Evolutionary conservation across 2,888 invertebrate species (phyloP), one percentile per base, ranked within the genome.

Genomic region (Pinctada fucata): DNA sequence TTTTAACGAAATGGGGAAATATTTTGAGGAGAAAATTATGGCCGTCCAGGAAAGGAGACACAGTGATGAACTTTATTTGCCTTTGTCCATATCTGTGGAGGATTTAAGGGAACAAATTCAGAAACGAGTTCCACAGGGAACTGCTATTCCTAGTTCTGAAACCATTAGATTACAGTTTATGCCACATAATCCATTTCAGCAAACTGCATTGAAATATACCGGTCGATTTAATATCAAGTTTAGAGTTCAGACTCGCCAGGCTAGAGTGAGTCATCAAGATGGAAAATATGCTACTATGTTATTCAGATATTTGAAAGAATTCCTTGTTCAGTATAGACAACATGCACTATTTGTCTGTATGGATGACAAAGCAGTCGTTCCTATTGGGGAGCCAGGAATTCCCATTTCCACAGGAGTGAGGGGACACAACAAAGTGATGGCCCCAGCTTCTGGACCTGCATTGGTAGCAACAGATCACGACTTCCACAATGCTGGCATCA

Each of bases 361-460:
- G n/a, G 82, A 82, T 65, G 82, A 82, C 68, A 82, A 82, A 64
- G 80, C 79, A 10, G 78, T 78, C 10, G 58, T 82, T 4, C 79
- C 79, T 2, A 76, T 80, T 47, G 75, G 80, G 3, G 78, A 82
- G 13, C 79, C 80, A 45, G 73, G 66, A 2, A 5, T 13, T 2
- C 80, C 51, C 2, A 68, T 82, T 8, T 66, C 72, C 2, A 76
- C 78, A 6, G 75, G 68, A 4, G 72, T 72, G 1, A 10, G 75
- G 6, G 50, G 58, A 10, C 79, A 79, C 63, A 75, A 75, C 10
- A 72, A 66, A 68, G 58, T 66, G 6, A 3, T 82, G 6, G 70
- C 73, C n/a, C 82, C 82, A 16, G 31, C 72, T 6, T 16, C 16
- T 4, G 78, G 72, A 47, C 50, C 65, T 3, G 5, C 10, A 1